phyloP scores from a whole-genome alignment of 1,140 invertebrate genomes.

The Thereuonema tuberculata region DNA sequence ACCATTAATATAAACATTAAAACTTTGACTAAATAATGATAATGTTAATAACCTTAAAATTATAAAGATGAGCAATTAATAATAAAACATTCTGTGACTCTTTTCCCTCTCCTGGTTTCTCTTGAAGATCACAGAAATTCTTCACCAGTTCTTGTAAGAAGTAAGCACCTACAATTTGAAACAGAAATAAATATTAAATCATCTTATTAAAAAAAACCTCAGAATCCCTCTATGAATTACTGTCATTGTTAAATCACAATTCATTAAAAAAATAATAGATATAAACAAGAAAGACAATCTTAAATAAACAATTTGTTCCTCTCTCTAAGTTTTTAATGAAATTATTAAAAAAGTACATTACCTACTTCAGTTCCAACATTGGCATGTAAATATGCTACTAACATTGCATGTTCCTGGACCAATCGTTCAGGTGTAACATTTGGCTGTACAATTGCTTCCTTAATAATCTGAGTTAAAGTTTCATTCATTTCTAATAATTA shows the following conservation, averaged over 20 bases:
- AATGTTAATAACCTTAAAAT: constrained; percentile 92
- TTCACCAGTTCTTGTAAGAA: constrained; percentile 54
- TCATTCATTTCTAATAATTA: constrained; percentile 55
- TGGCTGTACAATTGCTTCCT: constrained; percentile 47
- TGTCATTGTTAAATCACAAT: too few species aligned
- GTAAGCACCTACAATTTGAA: constrained; percentile 63
- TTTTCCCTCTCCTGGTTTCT: constrained; percentile 46
- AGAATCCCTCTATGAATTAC: too few species aligned
- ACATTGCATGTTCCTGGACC: constrained; percentile 64
- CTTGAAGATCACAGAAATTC: constrained; percentile 47
- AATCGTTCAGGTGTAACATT: constrained; percentile 58
- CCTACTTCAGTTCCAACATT: constrained; percentile 84
- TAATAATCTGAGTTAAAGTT: constrained; percentile 49
- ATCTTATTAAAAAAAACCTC: too few species aligned
- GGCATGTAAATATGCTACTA: constrained; percentile 70
- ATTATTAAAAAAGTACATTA: constrained; percentile 29
- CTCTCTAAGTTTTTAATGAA: background rate
- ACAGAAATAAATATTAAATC: too few species aligned
- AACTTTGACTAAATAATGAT: too few species aligned
- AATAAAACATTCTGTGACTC: constrained; percentile 68
- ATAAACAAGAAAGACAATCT: too few species aligned
- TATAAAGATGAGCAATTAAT: constrained; percentile 68
- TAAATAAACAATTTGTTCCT: too few species aligned
- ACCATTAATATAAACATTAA: too few species aligned
- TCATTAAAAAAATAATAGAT: too few species aligned